Conservation (phyloP, 2,888 invertebrate genomes). For the Notocelia uddmanniana region DNA sequence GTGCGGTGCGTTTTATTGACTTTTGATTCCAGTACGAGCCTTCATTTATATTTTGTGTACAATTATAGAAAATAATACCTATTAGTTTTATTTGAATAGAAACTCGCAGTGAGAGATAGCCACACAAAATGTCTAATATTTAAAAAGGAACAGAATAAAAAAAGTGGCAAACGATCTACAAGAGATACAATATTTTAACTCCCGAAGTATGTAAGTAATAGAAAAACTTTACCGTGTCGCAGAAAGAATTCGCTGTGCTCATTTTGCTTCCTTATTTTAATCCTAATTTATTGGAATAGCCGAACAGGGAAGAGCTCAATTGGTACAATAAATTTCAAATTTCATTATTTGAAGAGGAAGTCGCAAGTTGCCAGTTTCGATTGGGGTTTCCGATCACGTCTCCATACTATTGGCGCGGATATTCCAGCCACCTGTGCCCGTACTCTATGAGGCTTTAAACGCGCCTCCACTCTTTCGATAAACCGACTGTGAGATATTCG, state of each 20-base stretch:
- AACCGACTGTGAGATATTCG: slow-evolving; percentile 83
- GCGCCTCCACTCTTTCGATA: slow-evolving; percentile 79
- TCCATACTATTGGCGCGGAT: slow-evolving; percentile 82
- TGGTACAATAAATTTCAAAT: slow-evolving; percentile 83
- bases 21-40: neutral
- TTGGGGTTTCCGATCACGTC: slow-evolving; percentile 83
- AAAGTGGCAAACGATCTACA: neutral
- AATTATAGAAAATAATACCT: too few relatives aligned
- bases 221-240: slow-evolving; percentile 42
- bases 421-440: slow-evolving; percentile 83
- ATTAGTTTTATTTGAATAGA: too few relatives aligned
- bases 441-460: slow-evolving; percentile 83
- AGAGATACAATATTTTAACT: slow-evolving; percentile 36
- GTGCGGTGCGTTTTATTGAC: neutral
- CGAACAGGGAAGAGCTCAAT: slow-evolving; percentile 69
- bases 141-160: neutral
- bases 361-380: slow-evolving; percentile 79
- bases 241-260: slow-evolving; percentile 42
- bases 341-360: slow-evolving; percentile 84
- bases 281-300: slow-evolving; percentile 74
- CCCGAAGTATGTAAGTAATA: slow-evolving; percentile 41
- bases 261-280: slow-evolving; percentile 45
- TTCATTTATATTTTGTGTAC: neutral
- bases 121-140: neutral
- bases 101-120: too few relatives aligned